Evolutionary conservation across 2,888 invertebrate genomes (phyloP).

Genomic region (Panzeria rudis): DNA sequence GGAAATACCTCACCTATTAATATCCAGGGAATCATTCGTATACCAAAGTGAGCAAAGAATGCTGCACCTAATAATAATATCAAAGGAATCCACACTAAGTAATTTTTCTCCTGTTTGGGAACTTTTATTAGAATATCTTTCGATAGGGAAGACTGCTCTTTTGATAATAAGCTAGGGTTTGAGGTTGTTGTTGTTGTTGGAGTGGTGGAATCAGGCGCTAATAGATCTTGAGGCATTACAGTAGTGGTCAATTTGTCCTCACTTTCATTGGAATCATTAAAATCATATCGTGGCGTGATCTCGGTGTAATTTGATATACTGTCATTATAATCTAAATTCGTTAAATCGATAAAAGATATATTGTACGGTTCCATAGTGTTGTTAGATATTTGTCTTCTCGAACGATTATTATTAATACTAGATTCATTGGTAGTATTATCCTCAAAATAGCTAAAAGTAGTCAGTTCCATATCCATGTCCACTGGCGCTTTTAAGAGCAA

Average conservation of each 20-base stretch:
- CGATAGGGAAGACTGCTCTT: conserved; percentile 61
- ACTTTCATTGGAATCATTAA: conserved; percentile 69
- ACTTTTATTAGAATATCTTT: conserved; percentile 79
- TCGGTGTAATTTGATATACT: conserved; percentile 58
- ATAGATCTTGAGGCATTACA: not conserved
- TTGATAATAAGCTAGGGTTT: not conserved
- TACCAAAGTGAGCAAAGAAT: conserved; percentile 87
- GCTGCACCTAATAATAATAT: conserved; percentile 87
- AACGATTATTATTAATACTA: conserved; percentile 73
- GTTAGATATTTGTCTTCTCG: conserved; percentile 72
- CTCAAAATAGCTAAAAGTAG: conserved; percentile 49
- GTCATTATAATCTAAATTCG: conserved; percentile 63
- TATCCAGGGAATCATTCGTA: conserved; percentile 91
- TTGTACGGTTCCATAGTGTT: conserved; percentile 69
- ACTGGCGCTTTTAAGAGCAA: conserved; percentile 63
- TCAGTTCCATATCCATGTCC: conserved; percentile 16
- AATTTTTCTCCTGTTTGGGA: conserved; percentile 84
- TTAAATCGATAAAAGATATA: conserved; percentile 71
- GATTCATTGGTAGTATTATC: conserved; percentile 62
- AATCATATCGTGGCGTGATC: conserved; percentile 70
- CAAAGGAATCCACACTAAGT: conserved; percentile 88
- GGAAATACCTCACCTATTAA: conserved; percentile 91
- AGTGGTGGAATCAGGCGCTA: not conserved
- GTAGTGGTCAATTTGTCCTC: conserved; percentile 37
- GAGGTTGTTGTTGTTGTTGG: conserved; percentile 38